Base-by-base conservation (phyloP, 23 tunicate genomes). In the Trididemnum clinides region DNA sequence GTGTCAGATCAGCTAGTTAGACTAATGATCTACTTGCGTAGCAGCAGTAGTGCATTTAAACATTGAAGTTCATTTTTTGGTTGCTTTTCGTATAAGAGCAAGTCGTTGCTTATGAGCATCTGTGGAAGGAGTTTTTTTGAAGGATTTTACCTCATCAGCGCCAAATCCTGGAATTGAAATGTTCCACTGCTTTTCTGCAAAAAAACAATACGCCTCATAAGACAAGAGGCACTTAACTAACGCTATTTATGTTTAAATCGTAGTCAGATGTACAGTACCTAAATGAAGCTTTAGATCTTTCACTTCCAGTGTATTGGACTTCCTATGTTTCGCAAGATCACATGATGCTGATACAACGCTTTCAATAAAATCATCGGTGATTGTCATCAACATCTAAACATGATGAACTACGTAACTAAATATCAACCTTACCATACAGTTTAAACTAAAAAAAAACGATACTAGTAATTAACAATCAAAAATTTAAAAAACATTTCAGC, bases 21-120 rank as follows among this genome's bases (percentile, higher is more conserved):
- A n/a, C n/a, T n/a, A n/a, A n/a, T n/a, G n/a, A n/a, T n/a, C n/a
- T n/a, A n/a, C n/a, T n/a, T n/a, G n/a, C n/a, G n/a, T n/a, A n/a
- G n/a, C n/a, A n/a, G n/a, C n/a, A n/a, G n/a, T n/a, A n/a, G n/a
- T n/a, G n/a, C n/a, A n/a, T n/a, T n/a, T n/a, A n/a, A n/a, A n/a
- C n/a, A n/a, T n/a, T n/a, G 22, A 59, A n/a, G 3, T 10, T 88
- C 76, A 96, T 77, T 91, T 96, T 77, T 96, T 96, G 30, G 82
- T 83, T 33, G 96, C 96, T 72, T 91, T 96, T 83, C 99, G 69
- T 31, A 96, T 96, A 4, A 96, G 83, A 2, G 96, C 93, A 22
- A 96, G 80, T 78, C 99, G 49, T 34, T 96, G 99, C 76, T 96
- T 96, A 63, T 96, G 99, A 1, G 99, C 99, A 64, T 96, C 99